Conservation (phyloP, 2,888 invertebrate species). For the Tenthredo scrophulariae region DNA sequence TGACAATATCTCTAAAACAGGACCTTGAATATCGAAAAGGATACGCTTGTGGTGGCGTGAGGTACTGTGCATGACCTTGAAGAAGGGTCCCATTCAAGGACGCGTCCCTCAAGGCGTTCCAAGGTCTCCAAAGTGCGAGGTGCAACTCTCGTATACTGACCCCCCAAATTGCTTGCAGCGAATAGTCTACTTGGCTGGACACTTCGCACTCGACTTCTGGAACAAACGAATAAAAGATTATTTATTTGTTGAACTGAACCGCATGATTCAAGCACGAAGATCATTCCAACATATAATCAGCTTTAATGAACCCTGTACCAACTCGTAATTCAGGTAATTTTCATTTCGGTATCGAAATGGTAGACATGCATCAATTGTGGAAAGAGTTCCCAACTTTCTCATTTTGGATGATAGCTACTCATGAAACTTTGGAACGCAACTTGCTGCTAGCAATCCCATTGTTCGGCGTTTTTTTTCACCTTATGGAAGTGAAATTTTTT, state of each 20-base stretch:
- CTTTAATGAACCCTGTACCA: too few species aligned
- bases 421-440: too few species aligned
- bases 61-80: conserved; percentile 79
- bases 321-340: too few species aligned
- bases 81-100: conserved; percentile 81
- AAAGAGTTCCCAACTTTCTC: too few species aligned
- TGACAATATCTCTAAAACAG: background rate
- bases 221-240: conserved; percentile 68
- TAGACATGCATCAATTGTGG: too few species aligned
- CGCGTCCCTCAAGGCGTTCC: conserved; percentile 84
- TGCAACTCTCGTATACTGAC: conserved; percentile 89
- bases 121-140: conserved; percentile 87
- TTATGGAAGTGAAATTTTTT: too few species aligned
- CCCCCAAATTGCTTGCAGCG: conserved; percentile 88
- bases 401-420: too few species aligned
- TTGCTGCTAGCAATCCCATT: too few species aligned
- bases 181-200: conserved; percentile 88
- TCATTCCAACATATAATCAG: background rate
- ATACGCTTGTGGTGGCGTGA: conserved; percentile 76
- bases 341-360: too few species aligned
- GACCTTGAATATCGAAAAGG: conserved; percentile 61
- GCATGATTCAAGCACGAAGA: background rate
- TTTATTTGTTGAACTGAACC: background rate
- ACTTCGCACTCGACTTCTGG: conserved; percentile 87
- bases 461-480: too few species aligned